phyloP scores from a whole-genome alignment of 2,888 invertebrate species.

The Torymus texanus region DNA sequence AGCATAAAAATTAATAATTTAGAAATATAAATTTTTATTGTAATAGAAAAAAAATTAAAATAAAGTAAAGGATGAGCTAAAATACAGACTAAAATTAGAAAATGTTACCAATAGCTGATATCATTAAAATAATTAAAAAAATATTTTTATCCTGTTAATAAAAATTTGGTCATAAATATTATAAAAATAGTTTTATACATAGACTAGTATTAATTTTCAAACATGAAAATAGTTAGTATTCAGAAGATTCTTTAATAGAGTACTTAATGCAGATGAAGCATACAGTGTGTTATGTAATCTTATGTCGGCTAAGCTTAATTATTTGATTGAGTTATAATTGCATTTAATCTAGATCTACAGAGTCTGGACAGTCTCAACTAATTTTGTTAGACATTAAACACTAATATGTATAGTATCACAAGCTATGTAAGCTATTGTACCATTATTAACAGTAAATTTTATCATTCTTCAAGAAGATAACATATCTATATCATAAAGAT shows the following conservation, averaged over 20 bases:
- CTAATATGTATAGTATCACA: conserved; percentile 31
- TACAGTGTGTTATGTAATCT: conserved; percentile 57
- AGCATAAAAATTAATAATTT: too few species aligned
- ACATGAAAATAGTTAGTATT: conserved; percentile 3
- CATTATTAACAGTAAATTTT: background rate
- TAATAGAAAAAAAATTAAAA: too few species aligned
- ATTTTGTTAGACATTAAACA: conserved; percentile 39
- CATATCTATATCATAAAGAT: conserved; percentile 7
- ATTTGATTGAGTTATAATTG: conserved; percentile 62
- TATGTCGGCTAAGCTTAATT: conserved; percentile 59
- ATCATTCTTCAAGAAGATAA: conserved; percentile 16
- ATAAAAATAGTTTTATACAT: too few species aligned
- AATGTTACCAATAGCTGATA: too few species aligned
- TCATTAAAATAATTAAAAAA: too few species aligned
- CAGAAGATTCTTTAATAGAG: conserved; percentile 22
- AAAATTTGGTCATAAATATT: too few species aligned
- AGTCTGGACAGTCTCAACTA: conserved; percentile 30
- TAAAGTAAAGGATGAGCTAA: too few species aligned
- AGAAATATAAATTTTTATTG: too few species aligned
- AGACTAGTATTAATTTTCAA: background rate
- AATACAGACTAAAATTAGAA: too few species aligned
- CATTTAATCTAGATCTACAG: conserved; percentile 48
- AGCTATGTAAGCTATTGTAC: conserved; percentile 28
- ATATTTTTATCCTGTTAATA: too few species aligned
- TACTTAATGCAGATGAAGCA: conserved; percentile 36